phyloP scores from a whole-genome alignment of 2,113 vertebrate genomes.

The Myrmophylax atrothorax region DNA sequence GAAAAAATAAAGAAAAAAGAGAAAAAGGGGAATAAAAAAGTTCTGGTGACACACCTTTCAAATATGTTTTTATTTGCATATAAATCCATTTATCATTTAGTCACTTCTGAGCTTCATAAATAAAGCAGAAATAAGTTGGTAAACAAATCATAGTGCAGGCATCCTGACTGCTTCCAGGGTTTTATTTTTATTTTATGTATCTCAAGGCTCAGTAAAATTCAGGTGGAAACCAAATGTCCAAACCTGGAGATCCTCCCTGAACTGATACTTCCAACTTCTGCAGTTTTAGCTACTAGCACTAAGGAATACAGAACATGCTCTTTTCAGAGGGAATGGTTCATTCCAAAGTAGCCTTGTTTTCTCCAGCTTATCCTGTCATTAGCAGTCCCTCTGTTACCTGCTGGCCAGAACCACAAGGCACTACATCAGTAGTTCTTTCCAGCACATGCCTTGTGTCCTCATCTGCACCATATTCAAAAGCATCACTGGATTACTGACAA shows the following conservation, averaged over 20 bases:
- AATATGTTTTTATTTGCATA: neutral
- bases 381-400: neutral
- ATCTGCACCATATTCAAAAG: neutral
- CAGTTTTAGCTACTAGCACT: neutral
- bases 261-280: neutral
- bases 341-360: neutral
- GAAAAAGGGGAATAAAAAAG: neutral
- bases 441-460: neutral
- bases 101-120: neutral
- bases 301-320: accelerated
- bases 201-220: neutral
- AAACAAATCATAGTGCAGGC: neutral
- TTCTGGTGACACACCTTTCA: neutral
- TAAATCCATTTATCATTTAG: neutral
- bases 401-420: neutral
- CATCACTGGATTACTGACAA: neutral
- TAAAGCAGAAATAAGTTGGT: neutral
- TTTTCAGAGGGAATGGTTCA: neutral
- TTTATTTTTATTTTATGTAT: neutral
- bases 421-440: neutral
- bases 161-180: neutral
- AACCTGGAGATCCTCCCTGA: neutral
- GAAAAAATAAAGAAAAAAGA: neutral
- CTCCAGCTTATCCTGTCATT: neutral
- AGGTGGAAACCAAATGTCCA: neutral